phyloP scores from a whole-genome alignment of 2,797 vertebrate species.

The Phoeniculus purpureus region DNA sequence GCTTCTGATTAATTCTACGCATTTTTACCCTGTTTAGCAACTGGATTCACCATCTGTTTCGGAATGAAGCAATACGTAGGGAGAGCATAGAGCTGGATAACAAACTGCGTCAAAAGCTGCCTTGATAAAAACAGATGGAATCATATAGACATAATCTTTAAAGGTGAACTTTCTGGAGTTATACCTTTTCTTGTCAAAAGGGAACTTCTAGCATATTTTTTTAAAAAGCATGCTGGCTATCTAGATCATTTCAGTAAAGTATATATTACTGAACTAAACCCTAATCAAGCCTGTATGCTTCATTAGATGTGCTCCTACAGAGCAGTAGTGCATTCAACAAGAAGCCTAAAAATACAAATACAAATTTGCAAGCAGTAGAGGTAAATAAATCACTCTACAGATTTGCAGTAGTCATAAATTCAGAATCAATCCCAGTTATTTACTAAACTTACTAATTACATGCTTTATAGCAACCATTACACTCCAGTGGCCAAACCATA shows the following conservation, averaged over 20 bases:
- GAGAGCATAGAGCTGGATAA: not conserved
- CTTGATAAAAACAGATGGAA: conserved; percentile 30
- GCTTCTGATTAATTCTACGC: not conserved
- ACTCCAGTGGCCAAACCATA: not conserved
- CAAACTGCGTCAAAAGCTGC: not conserved
- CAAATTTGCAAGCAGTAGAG: not conserved
- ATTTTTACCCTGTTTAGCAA: conserved; percentile 4
- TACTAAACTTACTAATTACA: not conserved
- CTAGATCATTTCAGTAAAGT: not conserved
- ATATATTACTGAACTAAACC: conserved; percentile 6
- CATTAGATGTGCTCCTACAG: not conserved
- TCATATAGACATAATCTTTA: conserved; percentile 9
- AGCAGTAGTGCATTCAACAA: not conserved
- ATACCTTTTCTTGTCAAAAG: not conserved
- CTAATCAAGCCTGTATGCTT: conserved; percentile 9
- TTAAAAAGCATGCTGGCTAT: not conserved
- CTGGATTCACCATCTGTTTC: conserved; percentile 28
- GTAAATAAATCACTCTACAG: not conserved
- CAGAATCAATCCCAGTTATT: not conserved
- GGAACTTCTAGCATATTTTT: conserved; percentile 4
- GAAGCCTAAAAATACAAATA: not conserved
- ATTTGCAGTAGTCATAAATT: not conserved
- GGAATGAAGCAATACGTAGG: not conserved
- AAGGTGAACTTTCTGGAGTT: not conserved
- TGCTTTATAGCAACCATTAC: not conserved